Base-by-base conservation (phyloP, 1,140 invertebrate genomes). In the Hermetia illucens region DNA sequence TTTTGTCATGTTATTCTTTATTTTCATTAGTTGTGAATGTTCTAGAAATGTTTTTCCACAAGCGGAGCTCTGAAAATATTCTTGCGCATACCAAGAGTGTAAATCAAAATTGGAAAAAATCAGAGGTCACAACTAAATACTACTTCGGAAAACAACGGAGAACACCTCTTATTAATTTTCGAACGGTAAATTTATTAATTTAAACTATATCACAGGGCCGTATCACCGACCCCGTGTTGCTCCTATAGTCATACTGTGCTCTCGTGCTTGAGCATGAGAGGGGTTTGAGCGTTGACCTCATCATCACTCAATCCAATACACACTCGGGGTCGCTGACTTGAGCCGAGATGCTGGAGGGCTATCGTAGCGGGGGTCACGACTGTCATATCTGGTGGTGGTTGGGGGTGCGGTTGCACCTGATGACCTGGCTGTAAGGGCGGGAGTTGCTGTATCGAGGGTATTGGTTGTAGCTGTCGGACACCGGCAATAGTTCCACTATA, bases 221-320 rank as follows among this genome's bases (percentile, higher is more conserved):
- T 50, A 27, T 54, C 46, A 33, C 38, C 34, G 30, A 53, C 54
- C 50, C 56, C 43, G 48, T 56, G 54, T 34, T 36, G 48, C 33
- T 51, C 54, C 48, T 60, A 60, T 53, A 60, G 66, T 69, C 67
- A 69, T 58, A 70, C 67, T 39, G 67, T 68, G 47, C 66, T 69
- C 45, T 69, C 68, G n/a, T 65, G 53, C 50, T 70, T 70, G 39
- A 66, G 50, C 64, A 69, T 67, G 36, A 69, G 53, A 12, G 68
- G 68, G 40, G 67, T 69, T 51, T 69, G 63, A 36, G 58, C 61
- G 36, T 63, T 63, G 19, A 57, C 59, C 49, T 68, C 65, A 37
- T 69, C 66, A 40, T 69, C 65, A 38, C 12, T n/a, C 8, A n/a
- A 10, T 9, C 37, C 33, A 12, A 53, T 44, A 34, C 47, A 53